Evolutionary conservation across 2,797 vertebrate species (phyloP).

Genomic region (Balearica regulorum): DNA sequence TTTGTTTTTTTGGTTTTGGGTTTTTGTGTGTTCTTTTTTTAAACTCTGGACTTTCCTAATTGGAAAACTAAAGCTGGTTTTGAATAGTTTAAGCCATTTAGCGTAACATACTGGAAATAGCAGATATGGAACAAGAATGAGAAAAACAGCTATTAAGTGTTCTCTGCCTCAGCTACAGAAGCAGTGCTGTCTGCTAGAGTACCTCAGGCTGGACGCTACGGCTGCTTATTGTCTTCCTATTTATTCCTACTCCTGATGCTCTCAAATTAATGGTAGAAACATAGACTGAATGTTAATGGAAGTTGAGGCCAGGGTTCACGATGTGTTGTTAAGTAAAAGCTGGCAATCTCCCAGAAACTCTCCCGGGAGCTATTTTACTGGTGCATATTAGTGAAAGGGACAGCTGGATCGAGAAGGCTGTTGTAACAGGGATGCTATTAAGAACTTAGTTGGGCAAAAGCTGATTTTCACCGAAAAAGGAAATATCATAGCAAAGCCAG

Average conservation of each 20-base stretch:
- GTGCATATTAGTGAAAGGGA: background rate
- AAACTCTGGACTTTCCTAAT: background rate
- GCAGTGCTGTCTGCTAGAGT: background rate
- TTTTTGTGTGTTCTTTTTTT: background rate
- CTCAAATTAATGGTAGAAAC: constrained; percentile 49
- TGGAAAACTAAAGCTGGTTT: background rate
- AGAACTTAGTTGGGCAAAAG: background rate
- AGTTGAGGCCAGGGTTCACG: constrained; percentile 19
- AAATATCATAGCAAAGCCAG: background rate
- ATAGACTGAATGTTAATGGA: constrained; percentile 61
- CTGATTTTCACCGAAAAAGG: background rate
- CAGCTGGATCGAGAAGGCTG: constrained; percentile 4
- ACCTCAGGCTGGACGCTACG: background rate
- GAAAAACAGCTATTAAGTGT: fast-evolving
- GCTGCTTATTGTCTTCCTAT: constrained; percentile 33
- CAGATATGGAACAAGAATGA: background rate
- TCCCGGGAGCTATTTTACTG: constrained; percentile 20
- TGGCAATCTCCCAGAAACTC: background rate
- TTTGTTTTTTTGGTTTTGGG: too few relatives aligned
- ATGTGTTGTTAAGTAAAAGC: constrained; percentile 52
- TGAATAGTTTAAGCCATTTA: background rate
- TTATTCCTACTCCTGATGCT: constrained; percentile 32
- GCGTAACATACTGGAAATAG: background rate
- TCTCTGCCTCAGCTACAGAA: background rate
- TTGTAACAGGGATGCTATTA: constrained; percentile 6